Percentiles rank a stretch among this genome's conserved stretches.
These are phyloP conservation scores for Mactra quadrangularis DNA, from an alignment of 1,140 invertebrate species.

Conservation along the genomic window DNA sequence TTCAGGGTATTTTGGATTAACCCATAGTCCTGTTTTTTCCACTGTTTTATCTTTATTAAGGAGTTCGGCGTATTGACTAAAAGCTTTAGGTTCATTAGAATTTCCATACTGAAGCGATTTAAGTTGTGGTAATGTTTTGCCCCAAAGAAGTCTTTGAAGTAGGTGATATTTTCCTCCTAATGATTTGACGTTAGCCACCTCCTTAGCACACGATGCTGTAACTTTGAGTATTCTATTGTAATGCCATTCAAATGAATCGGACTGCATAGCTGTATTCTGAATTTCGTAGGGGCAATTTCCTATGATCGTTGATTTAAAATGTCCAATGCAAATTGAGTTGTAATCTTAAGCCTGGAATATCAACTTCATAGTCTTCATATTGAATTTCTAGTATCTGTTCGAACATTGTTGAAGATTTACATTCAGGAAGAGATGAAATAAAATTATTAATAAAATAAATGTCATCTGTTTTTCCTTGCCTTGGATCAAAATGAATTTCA, in stretches of 20 bases:
- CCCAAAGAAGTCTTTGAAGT: background rate
- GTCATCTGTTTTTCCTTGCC: background rate
- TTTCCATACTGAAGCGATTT: background rate
- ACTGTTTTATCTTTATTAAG: background rate
- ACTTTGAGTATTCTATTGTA: background rate
- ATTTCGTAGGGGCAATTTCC: background rate
- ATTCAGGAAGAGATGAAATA: background rate
- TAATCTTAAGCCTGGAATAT: background rate
- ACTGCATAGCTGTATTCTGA: background rate
- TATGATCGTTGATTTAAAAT: background rate
- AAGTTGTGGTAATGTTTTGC: background rate
- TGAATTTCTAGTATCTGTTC: slow-evolving; percentile 4
- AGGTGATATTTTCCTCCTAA: background rate
- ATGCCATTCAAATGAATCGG: background rate
- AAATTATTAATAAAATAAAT: background rate
- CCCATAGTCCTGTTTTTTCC: slow-evolving; percentile 9
- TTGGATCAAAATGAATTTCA: background rate
- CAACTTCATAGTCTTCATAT: slow-evolving; percentile 2
- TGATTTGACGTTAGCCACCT: background rate
- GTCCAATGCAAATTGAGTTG: background rate
- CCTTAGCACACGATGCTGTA: slow-evolving; percentile 5
- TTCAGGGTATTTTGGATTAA: slow-evolving; percentile 48
- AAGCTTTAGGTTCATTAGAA: background rate
- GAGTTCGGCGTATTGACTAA: background rate
- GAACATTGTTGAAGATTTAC: background rate